Evolutionary conservation across 1,140 invertebrate species (phyloP), one percentile per base, ranked within the genome.

Genomic region (Bombus waltoni): DNA sequence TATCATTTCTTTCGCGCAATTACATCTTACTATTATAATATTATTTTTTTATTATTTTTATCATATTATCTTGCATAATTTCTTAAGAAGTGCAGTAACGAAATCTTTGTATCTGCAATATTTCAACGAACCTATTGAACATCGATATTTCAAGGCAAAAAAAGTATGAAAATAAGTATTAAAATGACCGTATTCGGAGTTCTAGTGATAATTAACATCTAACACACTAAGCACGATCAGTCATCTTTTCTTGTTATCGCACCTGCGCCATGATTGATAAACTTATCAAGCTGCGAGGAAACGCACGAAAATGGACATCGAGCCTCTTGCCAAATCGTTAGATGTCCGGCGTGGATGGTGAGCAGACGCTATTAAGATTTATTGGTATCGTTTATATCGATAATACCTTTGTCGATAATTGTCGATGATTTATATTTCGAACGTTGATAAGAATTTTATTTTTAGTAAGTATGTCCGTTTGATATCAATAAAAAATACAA

Each of bases 311-410:
- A 28, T 57, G 47, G 79, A 22, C 22, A 25, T 9, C 53, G 22
- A 62, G 11, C n/a, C 32, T 38, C n/a, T 28, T 57, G 11, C 35
- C 42, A n/a, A 73, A 83, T 66, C 35, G 6, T 72, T 22, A 57
- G n/a, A 73, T 18, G 44, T 83, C 74, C 81, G 81, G 81, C 81
- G 74, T 83, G 81, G 81, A 13, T 83, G 81, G 62, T 57, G 18
- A 40, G 28, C 73, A 66, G 18, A 68, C 3, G 38, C 5, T 62
- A 5, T n/a, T 38, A 57, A 38, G 35, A 76, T 25, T 11, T 59
- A 28, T 28, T 15, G 9, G 10, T 75, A 11, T 53, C 59, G 2
- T 35, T 5, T n/a, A 18, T 32, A 59, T 35, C n/a, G 3, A 57
- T 59, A 35, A 65, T 42, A 13, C 2, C 25, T n/a, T 62, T 62